Evolutionary conservation across 2,888 invertebrate genomes (phyloP).

Genomic region (Drosophila neotestacea): DNA sequence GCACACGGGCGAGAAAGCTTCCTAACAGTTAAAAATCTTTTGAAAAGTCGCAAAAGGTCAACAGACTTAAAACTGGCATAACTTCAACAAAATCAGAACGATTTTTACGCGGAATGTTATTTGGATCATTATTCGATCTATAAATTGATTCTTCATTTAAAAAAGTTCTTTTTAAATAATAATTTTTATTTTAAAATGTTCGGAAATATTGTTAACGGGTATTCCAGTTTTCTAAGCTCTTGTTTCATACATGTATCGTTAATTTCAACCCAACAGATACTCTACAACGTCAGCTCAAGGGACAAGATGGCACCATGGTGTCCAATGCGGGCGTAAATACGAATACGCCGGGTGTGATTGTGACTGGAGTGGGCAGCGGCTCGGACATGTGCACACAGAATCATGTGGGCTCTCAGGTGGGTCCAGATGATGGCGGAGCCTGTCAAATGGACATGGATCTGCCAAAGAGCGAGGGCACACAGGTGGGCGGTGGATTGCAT

Average conservation of each 20-base stretch:
- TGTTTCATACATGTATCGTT: neutral
- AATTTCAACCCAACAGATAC: conserved; percentile 81
- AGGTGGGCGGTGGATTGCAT: conserved; percentile 91
- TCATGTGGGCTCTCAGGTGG: conserved; percentile 88
- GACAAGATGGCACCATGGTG: conserved; percentile 87
- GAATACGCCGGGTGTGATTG: conserved; percentile 71
- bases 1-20: too few species aligned
- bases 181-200: too few species aligned
- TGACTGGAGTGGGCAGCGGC: conserved; percentile 72
- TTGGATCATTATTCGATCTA: too few species aligned
- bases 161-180: too few species aligned
- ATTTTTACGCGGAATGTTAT: too few species aligned
- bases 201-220: too few species aligned
- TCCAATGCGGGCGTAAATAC: conserved; percentile 74
- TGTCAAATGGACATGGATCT: conserved; percentile 87
- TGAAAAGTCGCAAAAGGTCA: too few species aligned
- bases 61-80: too few species aligned
- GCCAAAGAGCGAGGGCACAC: conserved; percentile 92
- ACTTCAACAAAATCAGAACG: too few species aligned
- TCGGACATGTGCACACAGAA: conserved; percentile 89
- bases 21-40: too few species aligned
- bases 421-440: conserved; percentile 85
- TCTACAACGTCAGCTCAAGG: conserved; percentile 89
- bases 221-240: neutral
- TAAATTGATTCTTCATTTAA: too few species aligned